These are phyloP conservation scores for Sylvicola cinctus DNA, from an alignment of 2,888 invertebrate species.

Conservation along the genomic window DNA sequence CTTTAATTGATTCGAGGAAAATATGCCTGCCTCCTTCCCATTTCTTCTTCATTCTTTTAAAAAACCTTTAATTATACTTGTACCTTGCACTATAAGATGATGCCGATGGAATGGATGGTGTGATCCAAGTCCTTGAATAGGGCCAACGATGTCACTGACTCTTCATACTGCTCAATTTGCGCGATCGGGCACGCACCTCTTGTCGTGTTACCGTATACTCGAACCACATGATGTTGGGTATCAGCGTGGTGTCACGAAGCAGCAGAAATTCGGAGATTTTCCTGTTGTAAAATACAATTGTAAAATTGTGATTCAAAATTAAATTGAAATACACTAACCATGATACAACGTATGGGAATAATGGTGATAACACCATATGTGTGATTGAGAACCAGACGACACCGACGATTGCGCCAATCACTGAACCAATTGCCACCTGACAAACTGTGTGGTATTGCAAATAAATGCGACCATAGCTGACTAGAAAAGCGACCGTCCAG, in stretches of 20 bases:
- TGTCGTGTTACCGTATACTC: conserved; percentile 75
- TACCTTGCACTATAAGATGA: too few species aligned
- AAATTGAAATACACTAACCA: conserved; percentile 41
- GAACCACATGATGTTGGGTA: conserved; percentile 85
- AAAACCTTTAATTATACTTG: too few species aligned
- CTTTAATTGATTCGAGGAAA: too few species aligned
- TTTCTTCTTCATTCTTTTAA: too few species aligned
- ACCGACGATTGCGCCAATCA: conserved; percentile 54
- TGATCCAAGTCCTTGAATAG: conserved; percentile 4
- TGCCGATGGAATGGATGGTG: too few species aligned
- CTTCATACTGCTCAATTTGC: conserved; percentile 63
- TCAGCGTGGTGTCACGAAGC: conserved; percentile 70
- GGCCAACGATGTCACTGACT: conserved; percentile 49
- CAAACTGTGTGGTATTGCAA: conserved; percentile 65
- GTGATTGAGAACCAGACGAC: conserved; percentile 64
- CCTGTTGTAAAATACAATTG: conserved; percentile 28
- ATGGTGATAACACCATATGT: conserved; percentile 59
- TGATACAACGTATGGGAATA: conserved; percentile 66
- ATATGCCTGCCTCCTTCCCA: too few species aligned
- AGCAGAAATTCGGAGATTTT: conserved; percentile 68
- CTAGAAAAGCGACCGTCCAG: conserved; percentile 33
- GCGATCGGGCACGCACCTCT: conserved; percentile 58
- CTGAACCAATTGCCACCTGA: conserved; percentile 62
- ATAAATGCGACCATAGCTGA: conserved; percentile 57
- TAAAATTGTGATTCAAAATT: background rate